Conservation (phyloP, 1,140 invertebrate genomes). For the Globodera ellingtonae region DNA sequence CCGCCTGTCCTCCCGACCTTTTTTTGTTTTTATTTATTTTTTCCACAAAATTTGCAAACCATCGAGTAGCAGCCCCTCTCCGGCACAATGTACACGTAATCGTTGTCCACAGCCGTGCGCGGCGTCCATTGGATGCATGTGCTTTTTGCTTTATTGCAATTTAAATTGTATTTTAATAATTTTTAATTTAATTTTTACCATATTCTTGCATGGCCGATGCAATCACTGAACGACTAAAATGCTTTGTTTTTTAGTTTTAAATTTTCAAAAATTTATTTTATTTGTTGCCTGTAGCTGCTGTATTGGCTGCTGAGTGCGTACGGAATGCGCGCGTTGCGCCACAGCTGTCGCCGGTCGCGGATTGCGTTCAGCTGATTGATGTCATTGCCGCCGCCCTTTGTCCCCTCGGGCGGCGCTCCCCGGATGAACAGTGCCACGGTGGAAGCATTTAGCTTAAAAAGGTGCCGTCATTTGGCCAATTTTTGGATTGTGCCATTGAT, state of each 20-base stretch:
- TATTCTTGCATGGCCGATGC: conserved; percentile 64
- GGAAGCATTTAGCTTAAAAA: conserved; percentile 58
- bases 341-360: conserved; percentile 59
- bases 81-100: conserved; percentile 64
- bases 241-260: conserved; percentile 15
- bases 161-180: background rate
- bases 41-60: conserved; percentile 35
- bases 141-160: conserved; percentile 28
- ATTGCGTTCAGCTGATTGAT: conserved; percentile 59
- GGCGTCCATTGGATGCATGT: conserved; percentile 64
- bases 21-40: background rate
- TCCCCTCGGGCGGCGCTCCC: conserved; percentile 43
- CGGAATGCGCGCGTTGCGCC: conserved; percentile 62
- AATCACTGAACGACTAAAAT: conserved; percentile 62
- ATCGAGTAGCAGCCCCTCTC: conserved; percentile 55
- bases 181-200: background rate
- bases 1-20: conserved; percentile 62
- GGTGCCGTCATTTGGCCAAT: background rate
- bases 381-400: conserved; percentile 33
- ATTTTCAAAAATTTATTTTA: background rate
- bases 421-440: conserved; percentile 57
- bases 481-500: background rate
- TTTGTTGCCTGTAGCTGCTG: conserved; percentile 59
- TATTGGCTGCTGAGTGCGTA: conserved; percentile 63
- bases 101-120: conserved; percentile 51